Conservation (phyloP, 2,888 invertebrate genomes). For the Geophilus truncorum region DNA sequence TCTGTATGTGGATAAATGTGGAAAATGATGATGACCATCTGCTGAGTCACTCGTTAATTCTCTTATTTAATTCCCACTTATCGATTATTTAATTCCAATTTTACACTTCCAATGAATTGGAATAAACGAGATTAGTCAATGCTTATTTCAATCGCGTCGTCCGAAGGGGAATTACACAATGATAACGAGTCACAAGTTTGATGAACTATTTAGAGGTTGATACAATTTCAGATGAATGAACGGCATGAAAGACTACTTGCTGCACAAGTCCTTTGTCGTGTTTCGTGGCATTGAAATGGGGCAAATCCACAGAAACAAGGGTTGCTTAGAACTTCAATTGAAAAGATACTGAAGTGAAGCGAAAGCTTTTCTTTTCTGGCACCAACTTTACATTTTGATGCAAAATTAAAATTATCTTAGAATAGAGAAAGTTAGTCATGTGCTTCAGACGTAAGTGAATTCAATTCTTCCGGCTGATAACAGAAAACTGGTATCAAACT, state of each 20-base stretch:
- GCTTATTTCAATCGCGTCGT: not conserved
- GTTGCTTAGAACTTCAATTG: not conserved
- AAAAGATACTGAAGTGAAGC: too few relatives aligned
- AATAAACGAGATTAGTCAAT: not conserved
- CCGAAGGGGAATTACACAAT: not conserved
- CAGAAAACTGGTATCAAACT: not conserved
- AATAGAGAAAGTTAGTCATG: too few relatives aligned
- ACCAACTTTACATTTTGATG: too few relatives aligned
- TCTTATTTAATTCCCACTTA: not conserved
- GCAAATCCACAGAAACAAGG: not conserved
- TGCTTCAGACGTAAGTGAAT: too few relatives aligned
- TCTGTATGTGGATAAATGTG: not conserved
- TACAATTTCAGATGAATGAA: not conserved
- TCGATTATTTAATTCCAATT: constrained; percentile 12
- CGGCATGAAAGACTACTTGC: not conserved
- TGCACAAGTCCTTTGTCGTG: not conserved
- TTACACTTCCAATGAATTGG: not conserved
- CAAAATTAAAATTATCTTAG: too few relatives aligned
- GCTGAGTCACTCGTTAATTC: not conserved
- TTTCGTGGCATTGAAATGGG: not conserved
- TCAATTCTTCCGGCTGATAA: not conserved
- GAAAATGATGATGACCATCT: constrained; percentile 21
- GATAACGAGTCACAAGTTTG: not conserved
- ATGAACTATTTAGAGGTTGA: not conserved
- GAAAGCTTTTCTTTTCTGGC: too few relatives aligned